A percentile compares a stretch with the other conserved stretches of the same genome.
Evolutionary conservation across 2,888 invertebrate genomes (phyloP).

Genomic region (Lacanobia wlatinum): DNA sequence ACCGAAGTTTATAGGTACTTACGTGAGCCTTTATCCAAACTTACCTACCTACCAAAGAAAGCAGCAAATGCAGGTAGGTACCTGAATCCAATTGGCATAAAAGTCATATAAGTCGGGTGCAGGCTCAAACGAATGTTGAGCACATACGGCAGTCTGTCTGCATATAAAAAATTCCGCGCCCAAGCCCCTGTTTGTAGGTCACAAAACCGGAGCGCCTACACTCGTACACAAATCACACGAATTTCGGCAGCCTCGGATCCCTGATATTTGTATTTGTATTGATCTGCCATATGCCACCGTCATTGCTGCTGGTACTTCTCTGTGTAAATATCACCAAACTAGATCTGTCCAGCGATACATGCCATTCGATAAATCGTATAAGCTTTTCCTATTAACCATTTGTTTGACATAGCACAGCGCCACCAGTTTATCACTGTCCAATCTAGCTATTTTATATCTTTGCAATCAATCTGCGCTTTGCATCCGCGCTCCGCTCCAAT

Average conservation of each 20-base stretch:
- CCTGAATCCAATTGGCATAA: slow-evolving; percentile 28
- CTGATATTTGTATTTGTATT: slow-evolving; percentile 73
- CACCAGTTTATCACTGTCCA: slow-evolving; percentile 42
- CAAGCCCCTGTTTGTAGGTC: slow-evolving; percentile 72
- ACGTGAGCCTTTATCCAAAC: neutral
- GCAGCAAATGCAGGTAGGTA: slow-evolving; percentile 5
- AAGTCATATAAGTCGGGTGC: slow-evolving; percentile 42
- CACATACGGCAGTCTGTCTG: slow-evolving; percentile 62
- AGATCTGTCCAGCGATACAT: slow-evolving; percentile 39
- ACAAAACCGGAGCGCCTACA: slow-evolving; percentile 65
- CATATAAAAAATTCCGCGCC: slow-evolving; percentile 74
- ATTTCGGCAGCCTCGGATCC: slow-evolving; percentile 67
- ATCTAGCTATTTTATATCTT: slow-evolving; percentile 58
- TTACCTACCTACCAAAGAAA: neutral
- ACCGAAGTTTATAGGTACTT: neutral
- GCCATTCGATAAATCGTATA: slow-evolving; percentile 27
- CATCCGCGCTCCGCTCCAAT: slow-evolving; percentile 41
- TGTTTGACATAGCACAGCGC: slow-evolving; percentile 28
- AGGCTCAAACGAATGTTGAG: slow-evolving; percentile 62
- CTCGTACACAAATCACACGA: slow-evolving; percentile 74
- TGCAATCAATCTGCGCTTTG: slow-evolving; percentile 56
- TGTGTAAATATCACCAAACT: slow-evolving; percentile 48
- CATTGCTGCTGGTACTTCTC: slow-evolving; percentile 42
- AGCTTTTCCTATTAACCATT: slow-evolving; percentile 40
- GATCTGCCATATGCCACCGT: slow-evolving; percentile 71